Evolutionary conservation across 2,888 invertebrate species (phyloP).

Genomic region (Stenotaenia linearis): DNA sequence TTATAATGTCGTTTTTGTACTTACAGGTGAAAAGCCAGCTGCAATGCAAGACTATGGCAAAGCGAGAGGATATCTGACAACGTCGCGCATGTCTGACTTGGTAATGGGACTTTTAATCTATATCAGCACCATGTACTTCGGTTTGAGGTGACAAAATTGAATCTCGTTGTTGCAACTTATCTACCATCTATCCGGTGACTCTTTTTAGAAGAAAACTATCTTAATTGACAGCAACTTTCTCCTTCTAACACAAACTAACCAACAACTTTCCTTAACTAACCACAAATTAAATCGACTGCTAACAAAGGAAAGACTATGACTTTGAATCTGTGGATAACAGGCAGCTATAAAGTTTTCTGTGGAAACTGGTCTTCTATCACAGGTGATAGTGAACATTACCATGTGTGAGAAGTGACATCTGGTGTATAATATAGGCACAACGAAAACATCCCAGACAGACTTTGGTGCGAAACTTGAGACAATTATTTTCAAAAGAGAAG

Average conservation of each 20-base stretch:
- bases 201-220: background rate
- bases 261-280: background rate
- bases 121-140: slow-evolving; percentile 26
- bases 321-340: background rate
- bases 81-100: background rate
- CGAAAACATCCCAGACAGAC: background rate
- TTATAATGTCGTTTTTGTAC: too few relatives aligned
- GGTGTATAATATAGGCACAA: background rate
- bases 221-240: background rate
- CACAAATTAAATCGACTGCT: background rate
- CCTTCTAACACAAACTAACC: background rate
- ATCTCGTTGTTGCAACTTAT: background rate
- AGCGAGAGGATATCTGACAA: background rate
- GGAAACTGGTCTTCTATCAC: background rate
- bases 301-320: background rate
- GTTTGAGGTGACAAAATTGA: slow-evolving; percentile 26
- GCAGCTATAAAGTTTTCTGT: slow-evolving; percentile 4
- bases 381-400: background rate
- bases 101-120: slow-evolving; percentile 5
- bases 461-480: background rate
- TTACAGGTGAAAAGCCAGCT: slow-evolving; percentile 28
- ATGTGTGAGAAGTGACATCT: background rate
- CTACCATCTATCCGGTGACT: background rate
- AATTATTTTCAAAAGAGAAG: background rate
- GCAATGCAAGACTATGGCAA: slow-evolving; percentile 29